A percentile compares a stretch with the other conserved stretches of the same genome.
phyloP scores from a whole-genome alignment of 2,888 invertebrate species.

The Prionchulus punctatus region DNA sequence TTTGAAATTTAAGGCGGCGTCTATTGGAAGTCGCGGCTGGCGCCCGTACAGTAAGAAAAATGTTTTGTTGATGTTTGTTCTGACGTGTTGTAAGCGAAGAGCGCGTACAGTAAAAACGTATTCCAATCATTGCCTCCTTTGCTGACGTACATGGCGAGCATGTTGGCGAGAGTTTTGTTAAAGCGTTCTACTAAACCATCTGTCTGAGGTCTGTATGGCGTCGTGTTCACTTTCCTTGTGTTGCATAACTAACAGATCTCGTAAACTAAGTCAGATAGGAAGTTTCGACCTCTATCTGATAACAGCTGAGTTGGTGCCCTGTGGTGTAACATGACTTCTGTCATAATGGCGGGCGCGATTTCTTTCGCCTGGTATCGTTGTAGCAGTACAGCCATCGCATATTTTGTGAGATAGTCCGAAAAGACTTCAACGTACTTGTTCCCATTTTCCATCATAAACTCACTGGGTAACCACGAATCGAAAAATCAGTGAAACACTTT shows the following conservation, averaged over 20 bases:
- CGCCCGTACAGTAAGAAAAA: too few species aligned
- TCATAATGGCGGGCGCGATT: not conserved
- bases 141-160: slow-evolving; percentile 16
- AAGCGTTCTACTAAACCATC: not conserved
- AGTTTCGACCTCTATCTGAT: not conserved
- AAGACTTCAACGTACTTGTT: not conserved
- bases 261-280: not conserved
- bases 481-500: too few species aligned
- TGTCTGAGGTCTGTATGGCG: slow-evolving; percentile 11
- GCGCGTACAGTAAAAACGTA: not conserved
- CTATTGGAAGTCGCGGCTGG: too few species aligned
- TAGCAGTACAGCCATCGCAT: not conserved
- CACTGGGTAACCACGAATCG: too few species aligned
- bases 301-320: not conserved
- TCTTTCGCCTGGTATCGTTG: not conserved
- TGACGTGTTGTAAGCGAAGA: not conserved
- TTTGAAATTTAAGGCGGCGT: too few species aligned
- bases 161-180: slow-evolving; percentile 13
- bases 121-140: not conserved
- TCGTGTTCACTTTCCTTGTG: not conserved
- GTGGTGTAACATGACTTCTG: not conserved
- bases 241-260: not conserved
- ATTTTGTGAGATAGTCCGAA: not conserved
- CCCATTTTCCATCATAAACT: too few species aligned
- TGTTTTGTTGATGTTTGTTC: not conserved